phyloP scores from a whole-genome alignment of 2,888 invertebrate genomes.

The Cactoblastis cactorum region DNA sequence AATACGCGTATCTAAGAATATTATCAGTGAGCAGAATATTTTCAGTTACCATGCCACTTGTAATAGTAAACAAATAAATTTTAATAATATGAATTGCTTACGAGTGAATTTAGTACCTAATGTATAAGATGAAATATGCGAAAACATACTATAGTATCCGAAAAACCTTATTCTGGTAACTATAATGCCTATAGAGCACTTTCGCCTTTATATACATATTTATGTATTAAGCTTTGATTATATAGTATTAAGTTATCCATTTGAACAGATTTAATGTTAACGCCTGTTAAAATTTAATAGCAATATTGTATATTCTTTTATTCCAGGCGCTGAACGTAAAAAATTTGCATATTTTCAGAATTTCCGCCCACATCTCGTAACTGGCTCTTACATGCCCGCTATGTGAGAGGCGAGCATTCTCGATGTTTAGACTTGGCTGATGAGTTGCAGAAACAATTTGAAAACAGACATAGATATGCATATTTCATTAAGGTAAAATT shows the following conservation, averaged over 20 bases:
- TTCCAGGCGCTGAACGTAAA: background rate
- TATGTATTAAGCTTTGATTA: too few species aligned
- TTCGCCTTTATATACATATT: too few species aligned
- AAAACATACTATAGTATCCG: conserved; percentile 16
- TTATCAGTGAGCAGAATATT: too few species aligned
- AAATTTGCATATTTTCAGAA: conserved; percentile 31
- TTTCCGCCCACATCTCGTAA: conserved; percentile 48
- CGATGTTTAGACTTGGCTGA: conserved; percentile 58
- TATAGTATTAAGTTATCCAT: too few species aligned
- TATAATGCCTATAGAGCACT: too few species aligned
- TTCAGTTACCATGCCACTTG: background rate
- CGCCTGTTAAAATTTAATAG: background rate
- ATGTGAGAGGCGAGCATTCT: conserved; percentile 65
- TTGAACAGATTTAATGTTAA: too few species aligned
- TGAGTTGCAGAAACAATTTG: conserved; percentile 47
- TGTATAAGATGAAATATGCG: conserved; percentile 22
- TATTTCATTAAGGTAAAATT: conserved; percentile 57
- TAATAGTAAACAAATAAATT: conserved; percentile 21
- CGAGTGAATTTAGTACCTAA: conserved; percentile 12
- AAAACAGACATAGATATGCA: conserved; percentile 62
- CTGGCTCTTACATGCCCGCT: conserved; percentile 68
- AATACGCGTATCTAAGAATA: too few species aligned
- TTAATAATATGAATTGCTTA: conserved; percentile 7
- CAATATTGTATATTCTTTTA: background rate
- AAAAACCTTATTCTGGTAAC: conserved; percentile 13